Conservation (phyloP, 2,888 invertebrate genomes). For the Stegana nigrithorax region DNA sequence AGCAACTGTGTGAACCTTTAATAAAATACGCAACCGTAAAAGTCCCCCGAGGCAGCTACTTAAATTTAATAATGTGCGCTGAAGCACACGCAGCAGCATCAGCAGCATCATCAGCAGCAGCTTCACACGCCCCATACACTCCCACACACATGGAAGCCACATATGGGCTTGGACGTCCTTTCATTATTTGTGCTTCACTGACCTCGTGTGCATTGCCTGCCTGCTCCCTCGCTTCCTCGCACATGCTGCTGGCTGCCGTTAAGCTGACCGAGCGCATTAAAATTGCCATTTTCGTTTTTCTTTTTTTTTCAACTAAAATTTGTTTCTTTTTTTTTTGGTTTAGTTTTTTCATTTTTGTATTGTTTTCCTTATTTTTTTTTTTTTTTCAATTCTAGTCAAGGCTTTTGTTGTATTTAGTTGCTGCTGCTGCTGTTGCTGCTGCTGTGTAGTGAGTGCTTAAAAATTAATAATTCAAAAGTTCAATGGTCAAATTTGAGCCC, state of each 20-base stretch:
- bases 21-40: slow-evolving; percentile 18
- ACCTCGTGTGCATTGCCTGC: not conserved
- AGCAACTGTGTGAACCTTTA: slow-evolving; percentile 8
- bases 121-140: not conserved
- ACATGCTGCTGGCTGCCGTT: not conserved
- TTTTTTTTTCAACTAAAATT: not conserved
- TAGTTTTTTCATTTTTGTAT: too few species aligned
- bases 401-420: too few species aligned
- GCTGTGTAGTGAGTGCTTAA: slow-evolving; percentile 46
- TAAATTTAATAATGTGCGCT: slow-evolving; percentile 51
- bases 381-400: too few species aligned
- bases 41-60: slow-evolving; percentile 41
- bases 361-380: too few species aligned
- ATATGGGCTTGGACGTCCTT: slow-evolving; percentile 2
- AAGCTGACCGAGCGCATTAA: slow-evolving; percentile 2
- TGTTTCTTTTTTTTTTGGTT: not conserved
- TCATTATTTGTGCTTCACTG: slow-evolving; percentile 48
- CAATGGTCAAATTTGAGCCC: slow-evolving; percentile 43
- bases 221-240: not conserved
- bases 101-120: too few species aligned
- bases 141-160: not conserved
- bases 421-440: not conserved
- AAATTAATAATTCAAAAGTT: slow-evolving; percentile 59
- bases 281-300: slow-evolving; percentile 11
- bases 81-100: slow-evolving; percentile 32